Base-by-base conservation (phyloP, 2,888 invertebrate species). In the Eledona agricola region DNA sequence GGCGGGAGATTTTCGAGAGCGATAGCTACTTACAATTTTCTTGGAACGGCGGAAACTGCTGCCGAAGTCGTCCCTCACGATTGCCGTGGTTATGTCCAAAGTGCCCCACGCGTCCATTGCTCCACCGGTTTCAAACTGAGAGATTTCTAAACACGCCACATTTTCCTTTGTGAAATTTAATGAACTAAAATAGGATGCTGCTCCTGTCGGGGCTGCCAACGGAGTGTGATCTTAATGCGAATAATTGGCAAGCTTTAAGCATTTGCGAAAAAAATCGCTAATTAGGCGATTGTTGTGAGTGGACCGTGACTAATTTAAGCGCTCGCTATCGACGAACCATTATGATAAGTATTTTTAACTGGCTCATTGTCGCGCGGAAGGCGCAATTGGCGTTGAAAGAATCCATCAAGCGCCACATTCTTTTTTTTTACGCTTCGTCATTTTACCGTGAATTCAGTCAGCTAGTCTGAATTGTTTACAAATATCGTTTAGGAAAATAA, bases 71-170 rank as follows among this genome's bases (percentile, higher is more conserved):
- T 89, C 89, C 61, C 88, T 83, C 50, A 83, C 84, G 64, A 88
- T 83, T 9, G 86, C 87, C 55, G 84, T 83, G 32, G 84, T 69
- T 16, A 75, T 65, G 47, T 74, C 73, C 42, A 88, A 75, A 63
- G 83, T 84, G 55, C 85, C 87, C 88, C 88, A 88, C 64, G 83
- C 84, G 80, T 87, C 87, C 88, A 88, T 88, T 6, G n/a, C n/a
- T n/a, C n/a, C n/a, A n/a, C n/a, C n/a, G n/a, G n/a, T n/a, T n/a
- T n/a, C n/a, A n/a, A n/a, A n/a, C n/a, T n/a, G n/a, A n/a, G n/a
- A n/a, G n/a, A n/a, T n/a, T n/a, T n/a, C n/a, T n/a, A n/a, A n/a
- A n/a, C n/a, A n/a, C n/a, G 28, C 17, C 7, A 17, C 2, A 16
- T 26, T 26, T 10, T 26, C 26, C 9, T 6, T n/a, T 4, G 31